phyloP scores from a whole-genome alignment of 2,113 vertebrate species.

The Podarcis raffonei region DNA sequence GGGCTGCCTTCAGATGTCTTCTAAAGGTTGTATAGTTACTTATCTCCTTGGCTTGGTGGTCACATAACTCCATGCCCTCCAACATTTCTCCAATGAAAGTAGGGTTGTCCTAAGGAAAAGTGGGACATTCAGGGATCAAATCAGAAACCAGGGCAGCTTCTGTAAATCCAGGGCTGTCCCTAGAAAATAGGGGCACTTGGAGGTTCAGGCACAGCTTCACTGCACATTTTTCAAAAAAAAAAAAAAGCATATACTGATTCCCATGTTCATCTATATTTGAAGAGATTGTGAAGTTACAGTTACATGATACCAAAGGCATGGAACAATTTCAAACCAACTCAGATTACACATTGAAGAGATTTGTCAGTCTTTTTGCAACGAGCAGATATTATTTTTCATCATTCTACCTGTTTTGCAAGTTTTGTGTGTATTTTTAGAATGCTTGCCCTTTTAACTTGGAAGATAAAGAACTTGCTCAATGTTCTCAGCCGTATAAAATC shows the following conservation, averaged over 20 bases:
- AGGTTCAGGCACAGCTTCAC: neutral
- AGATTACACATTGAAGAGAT: conserved; percentile 24
- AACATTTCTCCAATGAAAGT: too few relatives aligned
- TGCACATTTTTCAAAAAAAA: neutral
- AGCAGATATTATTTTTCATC: conserved; percentile 34
- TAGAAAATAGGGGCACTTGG: too few relatives aligned
- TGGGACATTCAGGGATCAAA: too few relatives aligned
- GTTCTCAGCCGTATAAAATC: conserved; percentile 39
- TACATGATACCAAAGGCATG: neutral
- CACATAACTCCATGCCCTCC: too few relatives aligned
- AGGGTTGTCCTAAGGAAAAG: too few relatives aligned
- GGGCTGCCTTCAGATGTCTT: too few relatives aligned
- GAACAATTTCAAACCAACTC: conserved; percentile 15
- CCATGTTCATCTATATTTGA: conserved; percentile 6
- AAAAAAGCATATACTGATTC: neutral
- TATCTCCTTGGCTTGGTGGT: too few relatives aligned
- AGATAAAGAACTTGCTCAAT: conserved; percentile 46
- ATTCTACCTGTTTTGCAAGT: conserved; percentile 48
- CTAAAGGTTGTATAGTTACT: too few relatives aligned
- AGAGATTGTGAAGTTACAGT: neutral
- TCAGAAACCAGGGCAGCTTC: too few relatives aligned
- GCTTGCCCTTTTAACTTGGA: conserved; percentile 39
- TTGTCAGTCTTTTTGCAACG: conserved; percentile 6
- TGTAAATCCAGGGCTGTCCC: too few relatives aligned
- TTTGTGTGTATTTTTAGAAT: conserved; percentile 42